Evolutionary conservation across 1,140 invertebrate genomes (phyloP).

Genomic region (Mamestra configurata): DNA sequence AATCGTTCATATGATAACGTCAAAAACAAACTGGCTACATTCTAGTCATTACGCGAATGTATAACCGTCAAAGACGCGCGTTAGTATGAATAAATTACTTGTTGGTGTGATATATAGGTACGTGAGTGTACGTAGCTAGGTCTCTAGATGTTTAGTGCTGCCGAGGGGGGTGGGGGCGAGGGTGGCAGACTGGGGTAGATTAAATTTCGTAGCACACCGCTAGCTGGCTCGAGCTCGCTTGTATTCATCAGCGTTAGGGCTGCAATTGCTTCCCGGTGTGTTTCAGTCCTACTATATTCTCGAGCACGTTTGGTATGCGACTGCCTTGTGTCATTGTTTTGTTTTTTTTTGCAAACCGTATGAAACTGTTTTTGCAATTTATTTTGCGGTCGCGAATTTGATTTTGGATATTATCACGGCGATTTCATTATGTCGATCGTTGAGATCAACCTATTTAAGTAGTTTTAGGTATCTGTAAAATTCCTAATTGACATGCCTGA

Average conservation of each 20-base stretch:
- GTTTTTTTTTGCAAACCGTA: neutral
- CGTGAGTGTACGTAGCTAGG: neutral
- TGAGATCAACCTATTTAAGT: too few species aligned
- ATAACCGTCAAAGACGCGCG: constrained; percentile 54
- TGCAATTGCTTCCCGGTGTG: constrained; percentile 74
- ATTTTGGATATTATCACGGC: too few species aligned
- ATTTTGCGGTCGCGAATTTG: neutral
- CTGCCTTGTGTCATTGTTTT: neutral
- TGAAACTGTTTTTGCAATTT: neutral
- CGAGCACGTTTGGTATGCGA: neutral
- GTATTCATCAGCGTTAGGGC: constrained; percentile 81
- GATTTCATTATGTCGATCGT: too few species aligned
- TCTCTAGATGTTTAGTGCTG: constrained; percentile 46
- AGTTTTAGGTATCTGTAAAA: too few species aligned
- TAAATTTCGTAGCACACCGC: constrained; percentile 82
- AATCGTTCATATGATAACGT: constrained; percentile 76
- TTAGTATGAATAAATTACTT: constrained; percentile 68
- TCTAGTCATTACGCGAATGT: constrained; percentile 45
- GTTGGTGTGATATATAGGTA: neutral
- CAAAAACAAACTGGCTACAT: constrained; percentile 68
- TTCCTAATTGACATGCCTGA: too few species aligned
- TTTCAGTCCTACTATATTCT: constrained; percentile 51
- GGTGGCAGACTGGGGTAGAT: constrained; percentile 80
- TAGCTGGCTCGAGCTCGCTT: constrained; percentile 72
- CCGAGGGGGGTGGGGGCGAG: constrained; percentile 46